Evolutionary conservation across 2,888 invertebrate genomes (phyloP).

Genomic region (Hesperia comma): DNA sequence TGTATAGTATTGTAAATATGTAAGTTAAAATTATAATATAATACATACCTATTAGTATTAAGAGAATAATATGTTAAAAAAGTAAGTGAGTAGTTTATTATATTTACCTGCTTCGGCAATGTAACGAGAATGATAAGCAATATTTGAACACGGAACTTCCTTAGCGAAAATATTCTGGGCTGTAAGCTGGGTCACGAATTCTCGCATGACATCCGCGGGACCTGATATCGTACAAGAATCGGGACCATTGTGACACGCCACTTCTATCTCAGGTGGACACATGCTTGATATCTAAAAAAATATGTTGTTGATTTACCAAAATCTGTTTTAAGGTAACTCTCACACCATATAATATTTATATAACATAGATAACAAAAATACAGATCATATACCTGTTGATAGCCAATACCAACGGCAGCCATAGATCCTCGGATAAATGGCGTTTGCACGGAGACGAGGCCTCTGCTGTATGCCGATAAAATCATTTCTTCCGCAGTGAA

Average conservation of each 20-base stretch:
- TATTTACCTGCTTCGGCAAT: conserved; percentile 85
- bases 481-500: conserved; percentile 79
- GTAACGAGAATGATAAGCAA: conserved; percentile 94
- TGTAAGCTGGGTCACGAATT: conserved; percentile 81
- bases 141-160: conserved; percentile 86
- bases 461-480: conserved; percentile 70
- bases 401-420: conserved; percentile 85
- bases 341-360: too few relatives aligned
- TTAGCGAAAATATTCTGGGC: conserved; percentile 49
- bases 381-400: conserved; percentile 65
- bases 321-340: too few relatives aligned
- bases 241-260: conserved; percentile 92
- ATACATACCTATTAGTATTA: too few relatives aligned
- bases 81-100: too few relatives aligned
- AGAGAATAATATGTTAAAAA: too few relatives aligned
- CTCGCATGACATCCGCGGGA: conserved; percentile 85
- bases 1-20: too few relatives aligned
- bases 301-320: neutral
- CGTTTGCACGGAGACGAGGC: conserved; percentile 88
- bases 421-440: conserved; percentile 86
- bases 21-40: too few relatives aligned
- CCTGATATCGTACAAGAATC: conserved; percentile 92
- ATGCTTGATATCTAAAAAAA: conserved; percentile 9
- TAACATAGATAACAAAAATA: neutral
- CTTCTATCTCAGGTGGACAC: conserved; percentile 79